phyloP scores from a whole-genome alignment of 2,888 invertebrate genomes.

The Fabriciana adippe region DNA sequence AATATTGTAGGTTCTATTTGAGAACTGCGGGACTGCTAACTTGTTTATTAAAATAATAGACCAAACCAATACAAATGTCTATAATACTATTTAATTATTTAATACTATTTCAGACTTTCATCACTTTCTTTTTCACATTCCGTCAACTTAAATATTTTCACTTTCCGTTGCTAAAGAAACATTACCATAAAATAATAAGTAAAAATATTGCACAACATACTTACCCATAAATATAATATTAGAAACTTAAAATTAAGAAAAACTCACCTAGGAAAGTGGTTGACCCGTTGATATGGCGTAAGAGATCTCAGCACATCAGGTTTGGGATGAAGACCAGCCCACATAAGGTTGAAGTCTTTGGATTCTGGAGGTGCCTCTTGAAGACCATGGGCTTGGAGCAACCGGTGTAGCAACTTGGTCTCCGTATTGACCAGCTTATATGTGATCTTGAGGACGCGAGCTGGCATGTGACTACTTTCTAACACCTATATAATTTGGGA shows the following conservation, averaged over 20 bases:
- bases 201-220: no score
- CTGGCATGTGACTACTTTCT: constrained; percentile 84
- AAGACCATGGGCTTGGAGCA: constrained; percentile 90
- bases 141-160: no score
- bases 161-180: no score
- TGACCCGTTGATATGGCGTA: constrained; percentile 94
- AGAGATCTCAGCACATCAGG: constrained; percentile 92
- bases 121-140: no score
- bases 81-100: no score
- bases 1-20: no score
- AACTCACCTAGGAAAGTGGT: constrained; percentile 94
- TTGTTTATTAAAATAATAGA: no score
- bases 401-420: constrained; percentile 88
- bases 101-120: no score
- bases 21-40: no score
- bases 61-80: no score
- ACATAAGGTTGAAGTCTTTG: constrained; percentile 92
- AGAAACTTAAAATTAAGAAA: neutral
- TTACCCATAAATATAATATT: neutral
- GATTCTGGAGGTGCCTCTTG: constrained; percentile 82
- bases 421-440: constrained; percentile 92
- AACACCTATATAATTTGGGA: constrained; percentile 56
- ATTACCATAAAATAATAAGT: no score
- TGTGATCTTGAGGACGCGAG: constrained; percentile 86
- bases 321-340: constrained; percentile 96